Base-by-base conservation (phyloP, 35 echinoderm and acorn worm genomes). In the Acanthaster planci region DNA sequence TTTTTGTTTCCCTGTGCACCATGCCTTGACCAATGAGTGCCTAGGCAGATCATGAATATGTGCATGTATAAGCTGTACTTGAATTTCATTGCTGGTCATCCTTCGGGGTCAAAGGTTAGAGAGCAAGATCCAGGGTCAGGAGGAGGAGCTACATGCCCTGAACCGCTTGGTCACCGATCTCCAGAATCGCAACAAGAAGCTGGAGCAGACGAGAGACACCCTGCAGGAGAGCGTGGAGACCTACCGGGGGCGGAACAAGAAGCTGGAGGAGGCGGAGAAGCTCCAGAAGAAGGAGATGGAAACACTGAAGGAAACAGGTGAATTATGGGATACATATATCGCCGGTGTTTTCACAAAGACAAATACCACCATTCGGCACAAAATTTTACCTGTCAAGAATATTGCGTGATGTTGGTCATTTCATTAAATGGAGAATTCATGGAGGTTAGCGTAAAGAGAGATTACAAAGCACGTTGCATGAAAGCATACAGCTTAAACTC, bases 101-200 rank as follows among this genome's bases (percentile, higher is more conserved):
- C 37, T 27, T 79, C 18, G 1, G 38, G 38, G 3, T 79, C 77
- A 72, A 47, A 94, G 92, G 82, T 67, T 90, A 37, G 92, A 94
- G 55, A 88, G 87, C 21, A 94, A 90, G 60, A 80, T 90, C 16
- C 82, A 90, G 38, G 59, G 50, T 78, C 88, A 90, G 32, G 84
- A 91, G 72, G 92, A 94, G 59, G 92, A 94, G 84, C 90, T 94
- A 7, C 76, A 86, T 26, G 78, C 77, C 59, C 52, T 94, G 84
- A 94, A 87, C 80, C 82, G 85, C 68, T 79, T 85, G 79, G 55
- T 94, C 23, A 78, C 59, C 23, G 82, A 90, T 50, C 67, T 94
- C 8, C 88, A 94, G 79, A 90, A 78, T 15, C 67, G 84, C 26
- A 94, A 94, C 88, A 94, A 85, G 79, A 90, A 88, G 52, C 40